Percentiles rank a stretch among this genome's conserved stretches.
phyloP scores from a whole-genome alignment of 2,113 vertebrate species.

The Neomonachus schauinslandi region DNA sequence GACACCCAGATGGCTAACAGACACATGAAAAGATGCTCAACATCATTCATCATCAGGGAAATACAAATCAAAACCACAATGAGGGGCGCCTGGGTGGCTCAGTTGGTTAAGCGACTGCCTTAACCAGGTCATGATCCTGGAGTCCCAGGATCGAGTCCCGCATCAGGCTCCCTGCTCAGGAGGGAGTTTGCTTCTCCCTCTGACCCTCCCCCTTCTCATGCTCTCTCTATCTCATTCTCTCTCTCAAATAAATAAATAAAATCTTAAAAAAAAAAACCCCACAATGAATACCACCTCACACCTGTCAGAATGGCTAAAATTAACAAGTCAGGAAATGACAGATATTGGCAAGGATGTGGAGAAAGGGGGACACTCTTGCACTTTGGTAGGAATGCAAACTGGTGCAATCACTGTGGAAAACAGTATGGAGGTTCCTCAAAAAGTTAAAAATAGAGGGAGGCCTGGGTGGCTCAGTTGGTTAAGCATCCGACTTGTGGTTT shows the following conservation, averaged over 20 bases:
- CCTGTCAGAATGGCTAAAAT: not conserved
- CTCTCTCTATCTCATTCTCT: no score
- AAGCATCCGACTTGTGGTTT: no score
- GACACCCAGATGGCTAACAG: no score
- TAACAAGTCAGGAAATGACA: not conserved
- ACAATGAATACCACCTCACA: not conserved
- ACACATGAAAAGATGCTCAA: not conserved
- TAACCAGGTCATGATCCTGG: no score
- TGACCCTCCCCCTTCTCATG: no score
- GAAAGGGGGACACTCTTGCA: not conserved
- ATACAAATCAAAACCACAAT: not conserved
- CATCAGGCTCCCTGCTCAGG: no score
- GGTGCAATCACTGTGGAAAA: not conserved
- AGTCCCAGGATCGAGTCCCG: no score
- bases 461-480: no score
- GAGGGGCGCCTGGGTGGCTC: not conserved
- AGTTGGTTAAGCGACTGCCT: no score
- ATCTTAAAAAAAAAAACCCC: not conserved
- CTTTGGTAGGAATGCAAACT: not conserved
- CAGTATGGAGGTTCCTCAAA: not conserved
- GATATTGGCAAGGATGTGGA: not conserved
- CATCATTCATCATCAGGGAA: not conserved
- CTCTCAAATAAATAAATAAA: no score
- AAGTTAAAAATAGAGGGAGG: not conserved
- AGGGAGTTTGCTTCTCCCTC: no score